Evolutionary conservation across 2,113 vertebrate species (phyloP).

Genomic region (Mastomys coucha): DNA sequence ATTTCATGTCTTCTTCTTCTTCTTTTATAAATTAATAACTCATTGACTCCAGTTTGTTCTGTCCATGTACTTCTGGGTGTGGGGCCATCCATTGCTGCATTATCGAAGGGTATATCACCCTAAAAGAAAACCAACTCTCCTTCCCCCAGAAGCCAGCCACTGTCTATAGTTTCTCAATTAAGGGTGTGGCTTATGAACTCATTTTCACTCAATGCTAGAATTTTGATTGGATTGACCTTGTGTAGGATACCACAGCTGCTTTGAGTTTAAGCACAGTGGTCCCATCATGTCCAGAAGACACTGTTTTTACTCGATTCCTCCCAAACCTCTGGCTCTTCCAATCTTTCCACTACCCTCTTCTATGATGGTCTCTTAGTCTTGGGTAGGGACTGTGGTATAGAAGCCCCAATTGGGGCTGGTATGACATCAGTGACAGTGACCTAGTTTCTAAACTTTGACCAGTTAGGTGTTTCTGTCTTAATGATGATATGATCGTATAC

Average conservation of each 20-base stretch:
- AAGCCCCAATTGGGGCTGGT: neutral
- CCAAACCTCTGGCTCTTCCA: neutral
- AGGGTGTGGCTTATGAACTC: neutral
- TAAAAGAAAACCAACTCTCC: neutral
- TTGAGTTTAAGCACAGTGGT: neutral
- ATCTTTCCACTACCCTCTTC: neutral
- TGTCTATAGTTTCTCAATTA: neutral
- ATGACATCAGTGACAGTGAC: neutral
- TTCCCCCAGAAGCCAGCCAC: neutral
- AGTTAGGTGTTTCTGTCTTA: neutral
- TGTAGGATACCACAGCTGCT: neutral
- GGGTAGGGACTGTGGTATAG: neutral
- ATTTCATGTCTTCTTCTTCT: neutral
- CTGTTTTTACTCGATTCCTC: neutral
- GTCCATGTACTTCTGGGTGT: neutral
- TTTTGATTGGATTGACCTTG: neutral
- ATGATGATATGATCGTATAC: too few species aligned
- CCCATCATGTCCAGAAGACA: neutral
- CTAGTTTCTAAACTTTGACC: neutral
- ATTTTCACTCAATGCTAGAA: neutral
- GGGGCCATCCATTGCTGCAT: neutral
- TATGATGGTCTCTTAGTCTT: neutral
- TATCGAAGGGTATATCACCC: neutral
- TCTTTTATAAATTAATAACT: neutral
- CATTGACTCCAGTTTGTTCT: neutral